A percentile compares a stretch with the other conserved stretches of the same genome.
These are phyloP conservation scores for Rhombomys opimus DNA, from an alignment of 2,113 vertebrate species.

Conservation along the genomic window DNA sequence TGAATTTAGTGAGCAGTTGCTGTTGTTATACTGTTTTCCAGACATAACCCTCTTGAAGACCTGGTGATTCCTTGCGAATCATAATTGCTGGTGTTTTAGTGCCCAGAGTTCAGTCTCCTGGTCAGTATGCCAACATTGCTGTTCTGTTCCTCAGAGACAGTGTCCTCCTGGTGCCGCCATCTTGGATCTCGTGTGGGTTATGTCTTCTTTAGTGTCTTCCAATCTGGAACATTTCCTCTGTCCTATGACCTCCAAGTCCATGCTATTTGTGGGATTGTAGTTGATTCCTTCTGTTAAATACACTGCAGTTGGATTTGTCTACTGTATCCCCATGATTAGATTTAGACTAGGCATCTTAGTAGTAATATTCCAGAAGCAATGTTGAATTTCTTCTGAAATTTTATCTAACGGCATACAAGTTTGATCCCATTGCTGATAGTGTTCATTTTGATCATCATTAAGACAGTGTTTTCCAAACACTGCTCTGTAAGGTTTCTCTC, in stretches of 20 bases:
- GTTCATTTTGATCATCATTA: constrained; percentile 35
- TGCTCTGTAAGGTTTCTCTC: background rate
- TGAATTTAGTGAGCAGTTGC: too few species aligned
- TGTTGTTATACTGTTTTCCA: too few species aligned
- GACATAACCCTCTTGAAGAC: too few species aligned
- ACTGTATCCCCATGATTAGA: background rate
- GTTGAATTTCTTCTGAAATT: background rate
- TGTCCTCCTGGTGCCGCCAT: too few species aligned
- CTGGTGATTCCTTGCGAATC: too few species aligned
- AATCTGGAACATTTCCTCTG: background rate
- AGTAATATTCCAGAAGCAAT: background rate
- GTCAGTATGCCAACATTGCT: too few species aligned
- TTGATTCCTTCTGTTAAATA: constrained; percentile 9
- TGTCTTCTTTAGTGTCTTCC: background rate
- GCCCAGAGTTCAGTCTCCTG: too few species aligned
- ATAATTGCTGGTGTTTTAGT: too few species aligned
- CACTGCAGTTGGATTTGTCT: constrained; percentile 1
- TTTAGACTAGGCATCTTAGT: background rate
- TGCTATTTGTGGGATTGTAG: constrained; percentile 4
- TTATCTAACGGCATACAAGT: background rate
- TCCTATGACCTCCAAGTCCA: background rate
- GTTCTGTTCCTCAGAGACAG: too few species aligned
- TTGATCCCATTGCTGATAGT: background rate
- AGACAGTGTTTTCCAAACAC: background rate
- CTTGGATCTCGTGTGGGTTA: background rate